phyloP scores from a whole-genome alignment of 2,797 vertebrate species.

The Orestias chungarensis region DNA sequence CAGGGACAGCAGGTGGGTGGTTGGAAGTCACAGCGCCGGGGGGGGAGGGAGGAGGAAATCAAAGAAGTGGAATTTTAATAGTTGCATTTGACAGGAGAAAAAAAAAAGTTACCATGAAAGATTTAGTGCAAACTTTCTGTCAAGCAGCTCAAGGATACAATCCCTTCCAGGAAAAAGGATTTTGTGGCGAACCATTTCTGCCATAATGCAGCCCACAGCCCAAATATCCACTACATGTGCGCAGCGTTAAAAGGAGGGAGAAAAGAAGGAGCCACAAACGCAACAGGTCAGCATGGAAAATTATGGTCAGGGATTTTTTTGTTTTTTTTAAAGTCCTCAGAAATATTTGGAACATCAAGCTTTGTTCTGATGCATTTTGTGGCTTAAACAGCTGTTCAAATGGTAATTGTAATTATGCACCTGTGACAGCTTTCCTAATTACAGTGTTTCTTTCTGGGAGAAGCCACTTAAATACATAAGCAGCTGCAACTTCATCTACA shows the following conservation, averaged over 20 bases:
- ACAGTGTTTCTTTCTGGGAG: no score
- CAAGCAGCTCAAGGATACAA: conserved; percentile 96
- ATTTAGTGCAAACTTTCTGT: conserved; percentile 27
- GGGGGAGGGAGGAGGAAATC: conserved; percentile 1
- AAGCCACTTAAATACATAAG: background rate
- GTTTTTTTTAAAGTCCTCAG: conserved; percentile 18
- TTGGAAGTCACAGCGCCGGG: conserved; percentile 27
- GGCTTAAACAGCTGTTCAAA: background rate
- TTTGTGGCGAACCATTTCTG: conserved; percentile 99
- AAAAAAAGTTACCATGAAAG: background rate
- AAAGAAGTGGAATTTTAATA: conserved; percentile 46
- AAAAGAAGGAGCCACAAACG: conserved; percentile 78
- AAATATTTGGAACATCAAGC: background rate
- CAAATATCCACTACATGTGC: conserved; percentile 96
- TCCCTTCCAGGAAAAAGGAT: conserved; percentile 99
- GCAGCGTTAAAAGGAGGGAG: conserved; percentile 85
- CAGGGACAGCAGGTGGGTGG: conserved; percentile 33
- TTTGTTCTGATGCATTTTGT: no score
- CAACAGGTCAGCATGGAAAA: conserved; percentile 85
- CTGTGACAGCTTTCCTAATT: background rate
- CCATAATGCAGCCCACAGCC: conserved; percentile 99
- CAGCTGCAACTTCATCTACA: no score
- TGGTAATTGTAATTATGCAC: background rate
- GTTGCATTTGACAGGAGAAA: conserved; percentile 15
- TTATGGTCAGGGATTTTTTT: conserved; percentile 29